Base-by-base conservation (phyloP, 2,888 invertebrate species). In the Trichopoda pennipes region DNA sequence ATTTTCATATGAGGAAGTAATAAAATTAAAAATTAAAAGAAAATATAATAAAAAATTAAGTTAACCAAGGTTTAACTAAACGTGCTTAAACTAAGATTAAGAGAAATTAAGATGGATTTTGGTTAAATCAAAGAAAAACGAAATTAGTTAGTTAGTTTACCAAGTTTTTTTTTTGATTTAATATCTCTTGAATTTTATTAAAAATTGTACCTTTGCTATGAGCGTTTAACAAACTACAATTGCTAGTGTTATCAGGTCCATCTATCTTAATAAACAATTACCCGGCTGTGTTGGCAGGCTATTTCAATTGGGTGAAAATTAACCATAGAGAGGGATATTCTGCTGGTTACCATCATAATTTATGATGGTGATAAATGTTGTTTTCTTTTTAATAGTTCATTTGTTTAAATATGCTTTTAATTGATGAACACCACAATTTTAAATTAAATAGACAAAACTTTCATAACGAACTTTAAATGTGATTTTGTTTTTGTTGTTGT, bases 281-380 rank as follows among this genome's bases (percentile, higher is more conserved):
- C 42, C 60, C 56, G 42, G 44, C 35, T 44, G n/a, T 44, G 8
- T 21, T 47, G 14, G 10, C n/a, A n/a, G 19, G 19, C 14, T 23
- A 4, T 28, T 16, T n/a, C 23, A 17, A 6, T n/a, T 38, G 38
- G 32, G 6, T 21, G 28, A 21, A 21, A 38, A 19, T 49, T 10
- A 21, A 38, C 16, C 16, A 42, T 6, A 68, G 19, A 17, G 32
- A 32, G 55, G 68, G 68, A 58, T 55, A 55, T 68, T 61, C 79
- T 82, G 82, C 79, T 75, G 82, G 82, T 79, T 78, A 75, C 79
- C 82, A 76, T 79, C 75, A 82, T 79, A 63, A 82, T 82, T 79
- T 79, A 79, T 79, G 79, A 72, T 63, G 19, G 68, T 79, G 79
- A 82, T 82, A 79, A 82, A 79, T 82, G 82, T 72, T 82, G 32